phyloP scores from a whole-genome alignment of 2,888 invertebrate genomes.

The Drosophila siamana region DNA sequence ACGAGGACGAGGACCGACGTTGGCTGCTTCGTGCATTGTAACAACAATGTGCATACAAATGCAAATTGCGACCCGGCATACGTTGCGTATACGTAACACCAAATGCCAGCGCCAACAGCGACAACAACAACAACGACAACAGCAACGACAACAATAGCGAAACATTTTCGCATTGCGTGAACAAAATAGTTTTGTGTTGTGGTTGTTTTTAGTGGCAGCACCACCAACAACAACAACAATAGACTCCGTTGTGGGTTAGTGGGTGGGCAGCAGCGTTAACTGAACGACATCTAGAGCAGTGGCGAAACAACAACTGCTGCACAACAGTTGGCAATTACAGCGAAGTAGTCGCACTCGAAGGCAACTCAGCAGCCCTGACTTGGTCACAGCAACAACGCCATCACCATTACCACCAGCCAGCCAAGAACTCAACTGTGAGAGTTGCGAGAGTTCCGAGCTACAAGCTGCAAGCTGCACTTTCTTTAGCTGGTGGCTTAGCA shows the following conservation, averaged over 20 bases:
- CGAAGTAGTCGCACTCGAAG: conserved; percentile 50
- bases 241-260: conserved; percentile 4
- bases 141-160: conserved; percentile 51
- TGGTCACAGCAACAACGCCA: conserved; percentile 9
- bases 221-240: conserved; percentile 4
- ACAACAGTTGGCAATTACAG: conserved; percentile 69
- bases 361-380: conserved; percentile 31
- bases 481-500: conserved; percentile 55
- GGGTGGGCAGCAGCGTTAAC: conserved; percentile 26
- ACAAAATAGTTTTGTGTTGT: conserved; percentile 82
- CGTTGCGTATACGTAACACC: conserved; percentile 78
- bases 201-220: conserved; percentile 74
- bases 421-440: conserved; percentile 30
- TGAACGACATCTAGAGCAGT: conserved; percentile 51
- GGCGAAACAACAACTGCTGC: conserved; percentile 40
- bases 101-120: conserved; percentile 55
- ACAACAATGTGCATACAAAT: conserved; percentile 79
- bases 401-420: conserved; percentile 9
- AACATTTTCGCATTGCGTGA: conserved; percentile 78
- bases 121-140: conserved; percentile 34
- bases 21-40: conserved; percentile 30
- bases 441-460: conserved; percentile 35
- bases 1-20: too few species aligned
- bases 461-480: conserved; percentile 53
- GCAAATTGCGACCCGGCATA: conserved; percentile 74